phyloP scores from a whole-genome alignment of 2,888 invertebrate species.

The Scaptomyza polygonia region DNA sequence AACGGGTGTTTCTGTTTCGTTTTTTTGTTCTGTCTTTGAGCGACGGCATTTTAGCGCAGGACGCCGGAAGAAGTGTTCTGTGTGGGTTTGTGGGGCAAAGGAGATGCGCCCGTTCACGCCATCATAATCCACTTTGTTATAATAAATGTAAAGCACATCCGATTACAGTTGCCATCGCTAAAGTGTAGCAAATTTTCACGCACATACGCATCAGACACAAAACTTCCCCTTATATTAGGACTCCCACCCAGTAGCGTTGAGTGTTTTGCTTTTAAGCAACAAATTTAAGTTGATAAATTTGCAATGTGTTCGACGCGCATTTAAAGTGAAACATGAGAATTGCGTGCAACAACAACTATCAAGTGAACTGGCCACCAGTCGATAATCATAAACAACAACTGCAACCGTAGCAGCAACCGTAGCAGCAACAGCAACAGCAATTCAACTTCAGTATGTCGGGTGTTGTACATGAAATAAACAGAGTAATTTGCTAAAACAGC shows the following conservation, averaged over 20 bases:
- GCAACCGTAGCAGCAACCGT: conserved; percentile 31
- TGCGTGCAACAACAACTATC: conserved; percentile 54
- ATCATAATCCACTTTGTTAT: conserved; percentile 80
- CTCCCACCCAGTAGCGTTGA: not conserved
- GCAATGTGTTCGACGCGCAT: conserved; percentile 63
- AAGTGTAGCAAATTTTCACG: conserved; percentile 79
- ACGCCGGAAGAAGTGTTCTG: conserved; percentile 33
- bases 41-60: conserved; percentile 41
- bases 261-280: conserved; percentile 45
- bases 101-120: conserved; percentile 60
- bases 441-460: conserved; percentile 25
- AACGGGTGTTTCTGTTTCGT: conserved; percentile 15
- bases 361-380: conserved; percentile 60
- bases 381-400: conserved; percentile 75
- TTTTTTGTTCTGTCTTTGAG: conserved; percentile 26
- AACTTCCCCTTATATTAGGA: not conserved
- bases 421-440: conserved; percentile 22
- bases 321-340: conserved; percentile 46
- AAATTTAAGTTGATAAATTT: conserved; percentile 75
- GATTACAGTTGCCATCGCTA: conserved; percentile 77
- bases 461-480: conserved; percentile 74
- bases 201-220: conserved; percentile 41
- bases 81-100: conserved; percentile 32
- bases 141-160: conserved; percentile 81
- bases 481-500: conserved; percentile 80